phyloP scores from a whole-genome alignment of 1,140 invertebrate species.

The Pygmarrhopalites habei region DNA sequence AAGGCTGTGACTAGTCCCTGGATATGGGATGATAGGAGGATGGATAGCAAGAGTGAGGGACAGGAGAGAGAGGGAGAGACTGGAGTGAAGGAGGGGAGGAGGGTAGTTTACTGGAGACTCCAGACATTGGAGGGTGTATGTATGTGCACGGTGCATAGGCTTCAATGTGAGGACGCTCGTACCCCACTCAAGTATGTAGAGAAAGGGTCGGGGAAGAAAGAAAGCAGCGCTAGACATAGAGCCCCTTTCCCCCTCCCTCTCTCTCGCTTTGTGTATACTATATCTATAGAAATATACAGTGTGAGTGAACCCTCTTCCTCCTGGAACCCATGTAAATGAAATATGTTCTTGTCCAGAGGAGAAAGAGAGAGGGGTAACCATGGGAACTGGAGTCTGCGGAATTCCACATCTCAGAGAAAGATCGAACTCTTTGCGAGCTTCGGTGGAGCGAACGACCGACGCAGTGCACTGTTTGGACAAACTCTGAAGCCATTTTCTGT shows the following conservation, averaged over 20 bases:
- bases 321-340: conserved; percentile 25
- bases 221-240: no score
- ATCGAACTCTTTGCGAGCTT: conserved; percentile 20
- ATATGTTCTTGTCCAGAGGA: conserved; percentile 22
- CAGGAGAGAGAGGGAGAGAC: not conserved
- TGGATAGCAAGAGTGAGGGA: not conserved
- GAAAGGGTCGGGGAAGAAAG: no score
- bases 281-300: no score
- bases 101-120: not conserved
- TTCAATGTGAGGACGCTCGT: no score
- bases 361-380: conserved; percentile 14
- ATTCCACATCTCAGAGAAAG: conserved; percentile 25
- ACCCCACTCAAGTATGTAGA: no score
- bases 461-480: conserved; percentile 30
- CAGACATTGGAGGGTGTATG: no score
- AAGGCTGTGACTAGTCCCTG: no score
- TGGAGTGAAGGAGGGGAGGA: not conserved
- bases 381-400: conserved; percentile 38
- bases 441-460: conserved; percentile 24
- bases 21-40: no score
- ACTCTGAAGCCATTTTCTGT: conserved; percentile 38
- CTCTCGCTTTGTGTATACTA: no score
- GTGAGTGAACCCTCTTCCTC: conserved; percentile 17
- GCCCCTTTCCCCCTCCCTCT: no score
- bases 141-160: no score